Evolutionary conservation across 2,888 invertebrate species (phyloP).

Genomic region (Nemurella pictetii): DNA sequence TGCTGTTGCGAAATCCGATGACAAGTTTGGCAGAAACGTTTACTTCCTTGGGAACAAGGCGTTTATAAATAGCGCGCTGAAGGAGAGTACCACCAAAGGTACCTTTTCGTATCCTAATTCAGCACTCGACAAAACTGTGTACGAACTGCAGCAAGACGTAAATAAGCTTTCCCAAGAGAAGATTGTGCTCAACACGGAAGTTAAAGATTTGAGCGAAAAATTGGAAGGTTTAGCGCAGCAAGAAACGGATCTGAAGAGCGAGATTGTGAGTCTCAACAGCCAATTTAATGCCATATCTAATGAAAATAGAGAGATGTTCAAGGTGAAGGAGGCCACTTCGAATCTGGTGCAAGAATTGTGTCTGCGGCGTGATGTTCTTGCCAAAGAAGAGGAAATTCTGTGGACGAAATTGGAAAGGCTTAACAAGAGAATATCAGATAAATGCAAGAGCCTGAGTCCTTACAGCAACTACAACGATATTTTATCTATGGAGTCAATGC

Average conservation of each 20-base stretch:
- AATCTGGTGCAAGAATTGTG: neutral
- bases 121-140: neutral
- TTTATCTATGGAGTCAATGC: neutral
- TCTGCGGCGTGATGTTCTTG: neutral
- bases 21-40: neutral
- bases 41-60: neutral
- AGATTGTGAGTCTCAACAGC: neutral
- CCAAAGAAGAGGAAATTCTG: neutral
- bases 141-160: neutral
- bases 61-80: neutral
- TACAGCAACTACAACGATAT: neutral
- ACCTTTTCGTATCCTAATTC: no score
- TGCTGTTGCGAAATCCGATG: neutral
- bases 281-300: neutral
- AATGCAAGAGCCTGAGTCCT: neutral
- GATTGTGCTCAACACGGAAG: neutral
- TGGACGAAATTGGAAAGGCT: neutral
- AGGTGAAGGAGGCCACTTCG: neutral
- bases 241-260: neutral
- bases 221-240: neutral
- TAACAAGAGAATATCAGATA: neutral
- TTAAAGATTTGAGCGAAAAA: neutral
- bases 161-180: neutral
- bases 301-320: neutral
- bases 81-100: neutral